Conservation (phyloP, 1,140 invertebrate genomes). For the Ceratosolen solmsi region DNA sequence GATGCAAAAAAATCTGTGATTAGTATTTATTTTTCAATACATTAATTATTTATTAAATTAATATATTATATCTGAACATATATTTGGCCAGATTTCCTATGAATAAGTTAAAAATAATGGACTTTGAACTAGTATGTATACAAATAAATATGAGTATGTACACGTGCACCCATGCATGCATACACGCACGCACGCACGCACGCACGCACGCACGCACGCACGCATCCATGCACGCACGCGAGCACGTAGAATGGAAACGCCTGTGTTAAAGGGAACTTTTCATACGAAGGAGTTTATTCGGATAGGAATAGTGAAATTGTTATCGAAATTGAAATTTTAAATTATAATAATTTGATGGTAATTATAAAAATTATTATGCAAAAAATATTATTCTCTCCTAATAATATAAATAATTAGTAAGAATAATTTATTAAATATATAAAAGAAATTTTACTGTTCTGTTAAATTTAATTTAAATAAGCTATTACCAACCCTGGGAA, state of each 20-base stretch:
- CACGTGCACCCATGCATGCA: too few relatives aligned
- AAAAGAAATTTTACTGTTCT: background rate
- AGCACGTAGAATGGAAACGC: background rate
- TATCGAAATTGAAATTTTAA: background rate
- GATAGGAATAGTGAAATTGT: background rate
- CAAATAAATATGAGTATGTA: too few relatives aligned
- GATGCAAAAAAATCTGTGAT: too few relatives aligned
- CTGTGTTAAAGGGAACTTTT: background rate
- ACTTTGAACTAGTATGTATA: background rate
- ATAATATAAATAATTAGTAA: too few relatives aligned
- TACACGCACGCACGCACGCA: too few relatives aligned
- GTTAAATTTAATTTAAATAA: constrained; percentile 16
- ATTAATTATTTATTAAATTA: background rate
- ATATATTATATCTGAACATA: background rate
- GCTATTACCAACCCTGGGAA: constrained; percentile 5
- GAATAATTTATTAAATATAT: background rate
- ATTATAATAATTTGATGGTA: too few relatives aligned
- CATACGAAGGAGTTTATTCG: too few relatives aligned
- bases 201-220: too few relatives aligned
- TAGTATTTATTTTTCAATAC: too few relatives aligned
- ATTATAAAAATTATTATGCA: too few relatives aligned
- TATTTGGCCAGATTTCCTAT: background rate
- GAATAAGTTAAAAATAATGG: background rate
- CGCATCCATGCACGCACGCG: too few relatives aligned
- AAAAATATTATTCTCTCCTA: too few relatives aligned